These are phyloP conservation scores for Chironomus tepperi DNA, from an alignment of 1,140 invertebrate genomes.

Conservation along the genomic window DNA sequence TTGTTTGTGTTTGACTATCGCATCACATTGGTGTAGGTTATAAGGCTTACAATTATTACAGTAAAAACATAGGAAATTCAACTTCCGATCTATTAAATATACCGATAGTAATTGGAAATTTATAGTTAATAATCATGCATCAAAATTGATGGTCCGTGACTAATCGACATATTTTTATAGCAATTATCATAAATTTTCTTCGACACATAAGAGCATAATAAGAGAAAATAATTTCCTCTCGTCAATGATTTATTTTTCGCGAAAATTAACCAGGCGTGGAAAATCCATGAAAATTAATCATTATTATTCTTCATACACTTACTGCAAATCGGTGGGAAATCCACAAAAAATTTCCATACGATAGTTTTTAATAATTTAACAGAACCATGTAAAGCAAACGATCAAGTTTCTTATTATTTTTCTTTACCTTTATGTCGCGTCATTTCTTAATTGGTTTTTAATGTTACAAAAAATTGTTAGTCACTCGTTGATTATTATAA, in stretches of 20 bases:
- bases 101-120: not conserved
- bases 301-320: too few species aligned
- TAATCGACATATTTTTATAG: not conserved
- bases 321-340: too few species aligned
- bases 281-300: not conserved
- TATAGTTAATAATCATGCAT: too few species aligned
- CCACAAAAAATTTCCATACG: not conserved
- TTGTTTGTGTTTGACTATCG: not conserved
- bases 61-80: too few species aligned
- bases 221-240: too few species aligned
- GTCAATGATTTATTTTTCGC: not conserved
- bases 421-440: not conserved
- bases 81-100: not conserved
- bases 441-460: slow-evolving; percentile 9
- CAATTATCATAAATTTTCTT: not conserved
- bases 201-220: too few species aligned
- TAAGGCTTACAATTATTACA: not conserved
- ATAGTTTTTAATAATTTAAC: not conserved
- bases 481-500: not conserved
- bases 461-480: not conserved
- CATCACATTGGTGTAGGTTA: not conserved
- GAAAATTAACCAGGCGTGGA: not conserved
- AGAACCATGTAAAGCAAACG: not conserved
- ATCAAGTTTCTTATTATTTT: not conserved
- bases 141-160: slow-evolving; percentile 5